These are phyloP conservation scores for Belgica antarctica DNA, from an alignment of 2,888 invertebrate species.

Conservation along the genomic window DNA sequence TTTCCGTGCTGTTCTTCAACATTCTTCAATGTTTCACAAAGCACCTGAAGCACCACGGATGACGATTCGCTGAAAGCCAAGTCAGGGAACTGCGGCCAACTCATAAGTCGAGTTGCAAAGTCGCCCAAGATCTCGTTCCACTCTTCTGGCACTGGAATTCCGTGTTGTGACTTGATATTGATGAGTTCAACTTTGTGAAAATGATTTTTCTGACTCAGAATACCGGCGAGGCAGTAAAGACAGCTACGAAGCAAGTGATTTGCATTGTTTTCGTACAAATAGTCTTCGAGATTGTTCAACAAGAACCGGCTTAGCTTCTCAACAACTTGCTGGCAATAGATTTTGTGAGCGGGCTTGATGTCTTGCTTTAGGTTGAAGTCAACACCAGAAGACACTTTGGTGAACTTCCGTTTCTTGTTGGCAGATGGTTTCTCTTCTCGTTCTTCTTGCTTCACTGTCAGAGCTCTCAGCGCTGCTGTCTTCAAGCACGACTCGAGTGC, in stretches of 20 bases:
- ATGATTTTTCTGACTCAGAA: slow-evolving; percentile 56
- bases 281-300: slow-evolving; percentile 82
- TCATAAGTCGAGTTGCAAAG: slow-evolving; percentile 62
- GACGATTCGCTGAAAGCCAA: slow-evolving; percentile 68
- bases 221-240: slow-evolving; percentile 68
- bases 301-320: slow-evolving; percentile 71
- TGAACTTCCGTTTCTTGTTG: slow-evolving; percentile 49
- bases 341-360: slow-evolving; percentile 57
- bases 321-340: slow-evolving; percentile 64
- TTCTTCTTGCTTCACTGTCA: slow-evolving; percentile 46
- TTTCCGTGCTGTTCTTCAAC: slow-evolving; percentile 58
- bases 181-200: slow-evolving; percentile 50
- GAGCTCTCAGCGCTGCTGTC: slow-evolving; percentile 51
- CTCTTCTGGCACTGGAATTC: slow-evolving; percentile 59
- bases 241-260: slow-evolving; percentile 74
- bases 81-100: slow-evolving; percentile 77
- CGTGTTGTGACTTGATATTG: slow-evolving; percentile 53
- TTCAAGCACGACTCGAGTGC: slow-evolving; percentile 68
- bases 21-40: slow-evolving; percentile 59
- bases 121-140: slow-evolving; percentile 64
- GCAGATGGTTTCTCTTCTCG: slow-evolving; percentile 49
- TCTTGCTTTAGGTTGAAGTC: slow-evolving; percentile 51
- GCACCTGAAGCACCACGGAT: slow-evolving; percentile 68
- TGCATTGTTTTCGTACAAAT: slow-evolving; percentile 72
- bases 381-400: slow-evolving; percentile 48